Conservation (phyloP, 1,140 invertebrate species). For the Pentalonia nigronervosa region DNA sequence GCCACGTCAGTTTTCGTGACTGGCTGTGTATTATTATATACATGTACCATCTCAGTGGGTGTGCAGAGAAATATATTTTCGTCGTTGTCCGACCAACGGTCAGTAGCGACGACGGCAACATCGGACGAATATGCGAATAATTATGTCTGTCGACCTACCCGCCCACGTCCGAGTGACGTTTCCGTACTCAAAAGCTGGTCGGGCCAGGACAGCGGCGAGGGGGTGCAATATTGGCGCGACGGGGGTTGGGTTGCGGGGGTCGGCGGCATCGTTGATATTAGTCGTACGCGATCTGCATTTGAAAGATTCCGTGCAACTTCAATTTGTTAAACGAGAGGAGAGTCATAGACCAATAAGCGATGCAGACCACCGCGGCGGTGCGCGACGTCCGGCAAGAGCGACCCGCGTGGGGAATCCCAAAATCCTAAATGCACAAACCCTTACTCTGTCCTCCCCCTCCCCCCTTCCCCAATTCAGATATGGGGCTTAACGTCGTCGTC, state of each 20-base stretch:
- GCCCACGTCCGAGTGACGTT: neutral
- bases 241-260: neutral
- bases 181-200: neutral
- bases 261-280: neutral
- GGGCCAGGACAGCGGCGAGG: too few species aligned
- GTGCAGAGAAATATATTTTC: neutral
- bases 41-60: neutral
- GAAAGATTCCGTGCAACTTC: conserved; percentile 1
- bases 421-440: neutral
- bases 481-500: neutral
- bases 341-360: conserved; percentile 34
- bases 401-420: neutral
- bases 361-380: neutral
- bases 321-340: conserved; percentile 34
- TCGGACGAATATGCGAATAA: neutral
- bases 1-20: neutral
- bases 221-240: neutral
- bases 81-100: neutral
- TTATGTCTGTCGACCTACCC: neutral
- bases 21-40: neutral
- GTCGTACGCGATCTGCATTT: conserved; percentile 35
- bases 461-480: neutral
- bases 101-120: neutral
- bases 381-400: neutral
- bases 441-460: neutral